Evolutionary conservation across 1,140 invertebrate species (phyloP).

Genomic region (Pseudomyrmex sp.): DNA sequence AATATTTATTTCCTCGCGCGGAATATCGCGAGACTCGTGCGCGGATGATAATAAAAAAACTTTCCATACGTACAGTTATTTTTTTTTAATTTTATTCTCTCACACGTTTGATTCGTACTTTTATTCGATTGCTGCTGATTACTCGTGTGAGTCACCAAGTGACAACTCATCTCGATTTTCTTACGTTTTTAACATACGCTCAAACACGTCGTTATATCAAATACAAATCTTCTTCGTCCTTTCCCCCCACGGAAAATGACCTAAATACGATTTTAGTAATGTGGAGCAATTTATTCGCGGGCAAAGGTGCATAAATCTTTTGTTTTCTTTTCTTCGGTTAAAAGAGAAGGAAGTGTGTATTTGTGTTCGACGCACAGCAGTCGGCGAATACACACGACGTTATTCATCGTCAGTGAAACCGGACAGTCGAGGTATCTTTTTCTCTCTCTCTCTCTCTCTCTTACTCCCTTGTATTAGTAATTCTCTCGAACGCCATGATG

Average conservation of each 20-base stretch:
- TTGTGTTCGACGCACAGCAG: conserved; percentile 18
- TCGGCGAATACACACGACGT: neutral
- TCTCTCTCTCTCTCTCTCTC: no score
- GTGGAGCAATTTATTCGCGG: neutral
- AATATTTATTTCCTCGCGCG: neutral
- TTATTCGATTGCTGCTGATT: neutral
- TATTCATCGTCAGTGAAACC: conserved; percentile 11
- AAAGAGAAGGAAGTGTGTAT: neutral
- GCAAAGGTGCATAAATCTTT: neutral
- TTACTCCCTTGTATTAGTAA: neutral
- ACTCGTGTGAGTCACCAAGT: neutral
- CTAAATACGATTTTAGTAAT: neutral
- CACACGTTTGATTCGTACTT: neutral
- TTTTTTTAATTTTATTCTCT: neutral
- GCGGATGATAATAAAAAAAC: neutral
- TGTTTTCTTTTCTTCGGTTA: neutral
- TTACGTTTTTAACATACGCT: neutral
- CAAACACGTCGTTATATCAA: no score
- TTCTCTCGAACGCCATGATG: neutral
- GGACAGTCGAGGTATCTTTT: neutral
- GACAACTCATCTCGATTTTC: neutral
- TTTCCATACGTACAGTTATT: neutral
- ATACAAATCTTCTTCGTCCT: neutral
- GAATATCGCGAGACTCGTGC: neutral
- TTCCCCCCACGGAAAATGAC: neutral